These are phyloP conservation scores for Gulo gulo DNA, from an alignment of 2,113 vertebrate species.

Conservation along the genomic window DNA sequence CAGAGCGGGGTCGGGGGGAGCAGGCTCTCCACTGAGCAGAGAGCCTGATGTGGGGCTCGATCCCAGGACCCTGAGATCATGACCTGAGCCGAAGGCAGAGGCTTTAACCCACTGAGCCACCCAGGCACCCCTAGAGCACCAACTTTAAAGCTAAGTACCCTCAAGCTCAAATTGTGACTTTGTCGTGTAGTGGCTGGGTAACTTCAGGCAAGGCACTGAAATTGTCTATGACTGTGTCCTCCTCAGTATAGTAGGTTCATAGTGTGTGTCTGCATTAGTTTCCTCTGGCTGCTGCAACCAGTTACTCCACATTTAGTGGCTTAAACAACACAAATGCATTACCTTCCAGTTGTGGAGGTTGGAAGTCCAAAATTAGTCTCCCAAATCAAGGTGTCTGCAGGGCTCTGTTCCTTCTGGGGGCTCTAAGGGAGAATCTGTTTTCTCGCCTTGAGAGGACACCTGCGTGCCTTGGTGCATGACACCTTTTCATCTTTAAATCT, in stretches of 20 bases:
- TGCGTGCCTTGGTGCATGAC: background rate
- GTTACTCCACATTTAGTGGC: background rate
- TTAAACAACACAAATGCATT: background rate
- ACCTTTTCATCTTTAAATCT: background rate
- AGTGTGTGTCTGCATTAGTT: background rate
- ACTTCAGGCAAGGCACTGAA: background rate
- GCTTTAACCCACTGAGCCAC: no score
- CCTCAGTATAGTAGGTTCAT: background rate
- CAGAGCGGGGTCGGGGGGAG: no score
- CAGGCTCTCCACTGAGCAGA: no score
- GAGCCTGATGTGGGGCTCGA: no score
- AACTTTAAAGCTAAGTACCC: background rate
- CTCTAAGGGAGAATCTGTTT: background rate
- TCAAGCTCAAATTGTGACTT: background rate
- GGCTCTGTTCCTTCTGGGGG: background rate
- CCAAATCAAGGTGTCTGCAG: background rate
- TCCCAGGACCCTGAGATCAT: no score
- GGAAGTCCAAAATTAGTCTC: background rate
- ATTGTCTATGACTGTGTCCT: background rate
- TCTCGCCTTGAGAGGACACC: background rate
- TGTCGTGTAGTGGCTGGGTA: background rate
- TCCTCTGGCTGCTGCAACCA: background rate
- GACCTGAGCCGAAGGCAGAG: no score
- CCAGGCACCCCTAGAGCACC: background rate
- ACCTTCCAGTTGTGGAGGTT: background rate